Evolutionary conservation across 2,888 invertebrate genomes (phyloP).

Genomic region (Caenorhabditis sp.): DNA sequence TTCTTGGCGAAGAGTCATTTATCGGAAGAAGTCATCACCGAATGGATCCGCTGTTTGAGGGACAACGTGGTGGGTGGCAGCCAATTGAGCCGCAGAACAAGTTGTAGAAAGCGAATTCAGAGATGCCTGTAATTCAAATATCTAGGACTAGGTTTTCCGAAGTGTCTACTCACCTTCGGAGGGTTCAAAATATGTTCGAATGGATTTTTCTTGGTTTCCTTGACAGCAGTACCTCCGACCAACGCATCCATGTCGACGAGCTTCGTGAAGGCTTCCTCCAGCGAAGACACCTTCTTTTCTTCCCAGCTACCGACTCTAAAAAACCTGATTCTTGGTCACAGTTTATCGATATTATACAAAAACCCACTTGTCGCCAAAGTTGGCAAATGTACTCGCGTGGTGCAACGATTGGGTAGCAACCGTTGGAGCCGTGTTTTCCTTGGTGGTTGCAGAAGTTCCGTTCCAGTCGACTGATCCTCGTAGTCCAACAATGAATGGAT

Average conservation of each 20-base stretch:
- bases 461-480: constrained; percentile 44
- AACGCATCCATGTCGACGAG: constrained; percentile 78
- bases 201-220: constrained; percentile 76
- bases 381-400: constrained; percentile 62
- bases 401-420: constrained; percentile 20
- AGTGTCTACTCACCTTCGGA: constrained; percentile 66
- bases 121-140: constrained; percentile 52
- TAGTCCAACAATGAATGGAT: constrained; percentile 34
- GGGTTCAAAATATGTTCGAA: constrained; percentile 78
- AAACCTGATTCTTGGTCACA: constrained; percentile 19
- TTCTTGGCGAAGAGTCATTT: too few species aligned
- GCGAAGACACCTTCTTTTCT: constrained; percentile 69
- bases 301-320: constrained; percentile 42
- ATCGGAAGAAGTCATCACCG: constrained; percentile 71
- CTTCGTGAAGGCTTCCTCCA: constrained; percentile 78
- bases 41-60: constrained; percentile 60
- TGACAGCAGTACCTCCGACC: constrained; percentile 61
- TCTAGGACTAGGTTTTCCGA: not conserved
- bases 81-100: constrained; percentile 54
- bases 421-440: constrained; percentile 70
- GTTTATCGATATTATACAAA: not conserved
- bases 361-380: constrained; percentile 60
- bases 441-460: constrained; percentile 49
- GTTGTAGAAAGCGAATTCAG: constrained; percentile 56
- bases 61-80: constrained; percentile 33